These are phyloP conservation scores for Galerucella calmariensis DNA, from an alignment of 2,888 invertebrate species.

Conservation along the genomic window DNA sequence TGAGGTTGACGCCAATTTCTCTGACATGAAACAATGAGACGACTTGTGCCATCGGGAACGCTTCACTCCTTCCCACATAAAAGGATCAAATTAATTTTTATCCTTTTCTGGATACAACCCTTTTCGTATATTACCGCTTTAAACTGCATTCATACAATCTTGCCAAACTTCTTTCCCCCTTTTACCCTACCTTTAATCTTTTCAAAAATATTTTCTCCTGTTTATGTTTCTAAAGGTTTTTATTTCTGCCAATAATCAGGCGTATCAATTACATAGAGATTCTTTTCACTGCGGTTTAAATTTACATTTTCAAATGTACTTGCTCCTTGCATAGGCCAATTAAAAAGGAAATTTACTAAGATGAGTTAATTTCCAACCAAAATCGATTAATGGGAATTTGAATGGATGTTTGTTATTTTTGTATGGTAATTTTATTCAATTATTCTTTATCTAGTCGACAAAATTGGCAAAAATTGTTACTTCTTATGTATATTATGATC, in stretches of 20 bases:
- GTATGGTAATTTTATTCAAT: too few species aligned
- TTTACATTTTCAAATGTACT: background rate
- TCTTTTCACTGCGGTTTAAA: background rate
- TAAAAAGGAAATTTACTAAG: too few species aligned
- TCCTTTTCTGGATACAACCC: conserved; percentile 51
- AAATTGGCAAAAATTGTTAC: background rate
- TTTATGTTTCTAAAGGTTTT: background rate
- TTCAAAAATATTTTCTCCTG: conserved; percentile 11
- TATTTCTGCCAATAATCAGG: background rate
- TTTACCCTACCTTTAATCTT: conserved; percentile 15
- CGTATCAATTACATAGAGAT: conserved; percentile 1
- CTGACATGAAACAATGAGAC: conserved; percentile 66
- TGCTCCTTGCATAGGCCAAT: too few species aligned
- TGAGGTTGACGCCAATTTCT: conserved; percentile 69
- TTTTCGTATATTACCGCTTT: conserved; percentile 40
- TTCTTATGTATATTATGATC: background rate
- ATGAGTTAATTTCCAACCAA: too few species aligned
- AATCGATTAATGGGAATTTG: too few species aligned
- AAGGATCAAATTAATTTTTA: conserved; percentile 59
- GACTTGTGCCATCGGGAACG: conserved; percentile 57
- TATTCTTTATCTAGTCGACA: too few species aligned
- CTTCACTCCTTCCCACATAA: conserved; percentile 55
- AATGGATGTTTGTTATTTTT: too few species aligned
- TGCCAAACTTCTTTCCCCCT: conserved; percentile 8
- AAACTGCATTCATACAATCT: conserved; percentile 31